These are phyloP conservation scores for Bryconaethiops microstoma DNA, from an alignment of 2,797 vertebrate genomes.

Conservation along the genomic window DNA sequence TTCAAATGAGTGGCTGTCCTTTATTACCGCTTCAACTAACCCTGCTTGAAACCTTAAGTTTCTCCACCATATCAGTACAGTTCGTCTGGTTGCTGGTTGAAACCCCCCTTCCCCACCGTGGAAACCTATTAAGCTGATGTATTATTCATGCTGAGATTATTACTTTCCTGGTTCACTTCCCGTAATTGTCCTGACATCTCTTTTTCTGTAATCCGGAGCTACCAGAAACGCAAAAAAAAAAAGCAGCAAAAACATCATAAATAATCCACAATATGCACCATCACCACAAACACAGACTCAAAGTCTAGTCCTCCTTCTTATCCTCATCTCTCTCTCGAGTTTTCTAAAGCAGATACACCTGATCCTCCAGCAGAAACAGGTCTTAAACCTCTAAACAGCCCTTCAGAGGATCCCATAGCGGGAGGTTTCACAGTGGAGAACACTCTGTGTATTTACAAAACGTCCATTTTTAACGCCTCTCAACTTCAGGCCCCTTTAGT, in stretches of 20 bases:
- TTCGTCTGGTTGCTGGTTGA: background rate
- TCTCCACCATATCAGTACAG: background rate
- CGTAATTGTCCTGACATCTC: slow-evolving; percentile 69
- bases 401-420: background rate
- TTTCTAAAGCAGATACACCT: background rate
- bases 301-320: slow-evolving; percentile 31
- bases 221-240: slow-evolving; percentile 66
- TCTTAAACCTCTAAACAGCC: no score
- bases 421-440: background rate
- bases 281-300: slow-evolving; percentile 49
- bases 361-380: background rate
- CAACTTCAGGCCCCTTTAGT: background rate
- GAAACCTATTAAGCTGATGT: slow-evolving; percentile 73
- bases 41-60: background rate
- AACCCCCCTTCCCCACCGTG: slow-evolving; percentile 45
- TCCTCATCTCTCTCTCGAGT: background rate
- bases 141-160: slow-evolving; percentile 79
- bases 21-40: no score
- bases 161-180: slow-evolving; percentile 75
- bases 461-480: background rate
- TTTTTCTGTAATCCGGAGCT: slow-evolving; percentile 61
- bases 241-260: slow-evolving; percentile 70
- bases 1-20: no score
- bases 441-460: background rate
- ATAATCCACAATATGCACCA: slow-evolving; percentile 69